Base-by-base conservation (phyloP, 2,113 vertebrate species). In the Arvicanthis niloticus region DNA sequence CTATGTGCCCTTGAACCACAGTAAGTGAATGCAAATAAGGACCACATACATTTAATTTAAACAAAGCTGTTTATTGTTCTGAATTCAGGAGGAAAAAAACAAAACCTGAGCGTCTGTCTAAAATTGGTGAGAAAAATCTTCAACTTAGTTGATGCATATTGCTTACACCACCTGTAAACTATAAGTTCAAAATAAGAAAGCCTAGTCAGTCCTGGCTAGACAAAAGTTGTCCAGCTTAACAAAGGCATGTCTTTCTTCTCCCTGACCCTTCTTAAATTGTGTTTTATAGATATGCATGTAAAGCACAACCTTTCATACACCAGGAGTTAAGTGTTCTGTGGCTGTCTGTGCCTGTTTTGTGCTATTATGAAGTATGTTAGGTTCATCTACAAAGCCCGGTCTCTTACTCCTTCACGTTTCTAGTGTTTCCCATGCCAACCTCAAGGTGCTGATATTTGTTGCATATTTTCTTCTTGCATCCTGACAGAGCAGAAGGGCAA, bases 1-100 rank as follows among this genome's bases (percentile, higher is more conserved):
- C 86, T 92, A 4, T 93, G 91, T 0, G 89, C 62, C 96, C 95
- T 97, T 97, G 94, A 95, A 95, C 29, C 9, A 80, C 62, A 53
- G 67, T 37, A 78, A 91, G n/a, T 72, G 77, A 97, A 96, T 96
- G 67, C 60, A 97, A 77, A 96, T 87, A 91, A 73, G 67, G 75
- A 89, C 89, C 1, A 8, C 0, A 29, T 7, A 7, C 2, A 16
- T 87, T 91, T 94, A 86, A 91, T 96, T 95, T 86, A 51, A 78
- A 89, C 86, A 62, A 89, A 58, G 37, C 40, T 91, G 2, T 81
- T 95, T 65, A 90, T 68, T 11, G 88, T 88, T 72, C 91, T 29
- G 40, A 42, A 93, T 87, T 26, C 17, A 75, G n/a, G 70, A 68
- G 24, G 40, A 77, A 80, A 56, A 62, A 91, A n/a, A 58, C 34